Evolutionary conservation across 37 sponge, comb jelly and placozoan genomes (phyloP).

Genomic region (Amphimedon queenslandica): DNA sequence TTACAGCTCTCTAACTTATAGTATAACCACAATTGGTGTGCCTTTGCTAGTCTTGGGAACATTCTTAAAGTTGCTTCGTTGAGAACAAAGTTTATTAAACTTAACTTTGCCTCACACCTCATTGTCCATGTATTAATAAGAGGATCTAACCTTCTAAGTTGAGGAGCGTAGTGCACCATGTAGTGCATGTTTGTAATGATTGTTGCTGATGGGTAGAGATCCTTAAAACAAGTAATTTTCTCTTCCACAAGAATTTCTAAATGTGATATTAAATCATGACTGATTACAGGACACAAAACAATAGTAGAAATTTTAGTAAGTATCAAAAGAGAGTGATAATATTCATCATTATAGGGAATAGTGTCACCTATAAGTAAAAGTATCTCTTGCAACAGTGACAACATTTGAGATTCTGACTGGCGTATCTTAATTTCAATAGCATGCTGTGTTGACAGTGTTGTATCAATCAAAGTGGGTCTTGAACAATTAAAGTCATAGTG

Average conservation of each 20-base stretch:
- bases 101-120: constrained; percentile 32
- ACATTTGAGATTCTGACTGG: constrained; percentile 25
- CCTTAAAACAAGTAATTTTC: background rate
- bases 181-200: constrained; percentile 47
- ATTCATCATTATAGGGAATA: background rate
- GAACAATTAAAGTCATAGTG: constrained; percentile 13
- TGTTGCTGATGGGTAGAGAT: constrained; percentile 7
- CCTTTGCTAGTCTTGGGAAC: constrained; percentile 19
- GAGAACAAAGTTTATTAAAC: constrained; percentile 10
- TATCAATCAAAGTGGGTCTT: too few relatives aligned
- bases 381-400: background rate
- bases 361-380: constrained; percentile 10
- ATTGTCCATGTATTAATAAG: constrained; percentile 37
- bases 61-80: constrained; percentile 35
- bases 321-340: background rate
- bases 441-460: background rate
- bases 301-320: constrained; percentile 1
- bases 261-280: background rate
- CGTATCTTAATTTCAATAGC: background rate
- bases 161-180: constrained; percentile 45
- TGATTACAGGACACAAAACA: background rate
- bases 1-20: constrained; percentile 11
- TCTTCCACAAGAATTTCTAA: background rate
- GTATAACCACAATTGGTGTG: constrained; percentile 16
- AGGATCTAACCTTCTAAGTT: constrained; percentile 28